These are phyloP conservation scores for Ctenosaura bakeri DNA, from an alignment of 2,797 vertebrate species.

Conservation along the genomic window DNA sequence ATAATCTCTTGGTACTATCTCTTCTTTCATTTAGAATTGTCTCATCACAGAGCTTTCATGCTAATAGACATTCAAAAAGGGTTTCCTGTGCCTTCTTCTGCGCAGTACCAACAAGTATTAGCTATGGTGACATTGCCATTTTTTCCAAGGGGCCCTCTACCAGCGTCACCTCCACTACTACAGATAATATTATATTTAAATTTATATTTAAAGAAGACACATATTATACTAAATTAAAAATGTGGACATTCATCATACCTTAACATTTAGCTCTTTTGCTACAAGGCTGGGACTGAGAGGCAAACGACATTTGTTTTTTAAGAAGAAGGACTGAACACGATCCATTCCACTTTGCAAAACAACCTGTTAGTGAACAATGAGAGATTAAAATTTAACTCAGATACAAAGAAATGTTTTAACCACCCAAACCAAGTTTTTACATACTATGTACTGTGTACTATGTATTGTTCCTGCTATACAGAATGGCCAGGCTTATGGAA, in stretches of 20 bases:
- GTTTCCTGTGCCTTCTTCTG: too few relatives aligned
- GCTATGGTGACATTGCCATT: too few relatives aligned
- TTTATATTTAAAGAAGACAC: slow-evolving; percentile 1
- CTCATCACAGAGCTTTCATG: too few relatives aligned
- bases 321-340: slow-evolving; percentile 92
- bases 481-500: neutral
- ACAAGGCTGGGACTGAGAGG: slow-evolving; percentile 95
- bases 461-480: too few relatives aligned
- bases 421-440: neutral
- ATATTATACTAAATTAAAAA: slow-evolving; percentile 22
- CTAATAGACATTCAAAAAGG: too few relatives aligned
- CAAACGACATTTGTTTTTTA: slow-evolving; percentile 90
- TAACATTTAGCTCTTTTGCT: slow-evolving; percentile 93
- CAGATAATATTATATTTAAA: neutral
- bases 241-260: slow-evolving; percentile 81
- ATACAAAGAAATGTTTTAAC: neutral
- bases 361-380: slow-evolving; percentile 69
- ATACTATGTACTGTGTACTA: too few relatives aligned
- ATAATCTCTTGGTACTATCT: too few relatives aligned
- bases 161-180: neutral
- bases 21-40: too few relatives aligned
- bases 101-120: too few relatives aligned
- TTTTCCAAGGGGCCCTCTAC: too few relatives aligned
- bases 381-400: neutral
- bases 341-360: slow-evolving; percentile 94